phyloP scores from a whole-genome alignment of 2,113 vertebrate species.

The Dissostichus mawsoni region DNA sequence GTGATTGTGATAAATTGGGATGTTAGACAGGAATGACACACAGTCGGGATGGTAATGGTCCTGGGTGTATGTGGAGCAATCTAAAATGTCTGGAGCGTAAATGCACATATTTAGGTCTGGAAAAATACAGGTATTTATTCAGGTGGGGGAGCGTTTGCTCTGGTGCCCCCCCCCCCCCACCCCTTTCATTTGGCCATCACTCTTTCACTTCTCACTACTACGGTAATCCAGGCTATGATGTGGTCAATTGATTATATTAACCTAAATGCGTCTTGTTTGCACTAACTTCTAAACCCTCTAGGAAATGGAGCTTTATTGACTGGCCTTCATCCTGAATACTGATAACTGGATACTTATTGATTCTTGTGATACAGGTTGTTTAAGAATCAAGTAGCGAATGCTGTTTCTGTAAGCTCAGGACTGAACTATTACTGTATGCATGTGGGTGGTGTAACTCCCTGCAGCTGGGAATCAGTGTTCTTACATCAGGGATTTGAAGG shows the following conservation, averaged over 20 bases:
- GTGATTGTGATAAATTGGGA: slow-evolving; percentile 84
- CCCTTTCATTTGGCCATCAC: slow-evolving; percentile 67
- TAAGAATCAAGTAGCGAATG: slow-evolving; percentile 7
- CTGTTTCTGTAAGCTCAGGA: slow-evolving; percentile 15
- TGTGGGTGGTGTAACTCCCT: slow-evolving; percentile 38
- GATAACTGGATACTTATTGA: slow-evolving; percentile 58
- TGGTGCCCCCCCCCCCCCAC: slow-evolving; percentile 46
- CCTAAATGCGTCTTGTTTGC: slow-evolving; percentile 56
- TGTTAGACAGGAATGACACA: slow-evolving; percentile 80
- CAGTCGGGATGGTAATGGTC: slow-evolving; percentile 78
- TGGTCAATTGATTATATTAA: slow-evolving; percentile 66
- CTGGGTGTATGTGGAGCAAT: slow-evolving; percentile 76
- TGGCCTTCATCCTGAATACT: slow-evolving; percentile 32
- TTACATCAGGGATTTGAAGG: slow-evolving; percentile 63
- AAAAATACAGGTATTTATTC: slow-evolving; percentile 87
- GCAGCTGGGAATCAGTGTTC: slow-evolving; percentile 64
- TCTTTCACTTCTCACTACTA: slow-evolving; percentile 63
- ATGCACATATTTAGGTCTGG: slow-evolving; percentile 84
- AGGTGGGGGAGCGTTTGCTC: slow-evolving; percentile 76
- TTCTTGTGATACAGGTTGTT: slow-evolving; percentile 44
- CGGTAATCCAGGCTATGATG: slow-evolving; percentile 66
- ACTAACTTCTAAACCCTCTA: slow-evolving; percentile 36
- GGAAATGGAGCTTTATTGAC: slow-evolving; percentile 56
- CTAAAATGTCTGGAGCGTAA: slow-evolving; percentile 80
- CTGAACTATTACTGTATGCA: slow-evolving; percentile 15